These are phyloP conservation scores for Hemithea aestivaria DNA, from an alignment of 2,888 invertebrate genomes.

Conservation along the genomic window DNA sequence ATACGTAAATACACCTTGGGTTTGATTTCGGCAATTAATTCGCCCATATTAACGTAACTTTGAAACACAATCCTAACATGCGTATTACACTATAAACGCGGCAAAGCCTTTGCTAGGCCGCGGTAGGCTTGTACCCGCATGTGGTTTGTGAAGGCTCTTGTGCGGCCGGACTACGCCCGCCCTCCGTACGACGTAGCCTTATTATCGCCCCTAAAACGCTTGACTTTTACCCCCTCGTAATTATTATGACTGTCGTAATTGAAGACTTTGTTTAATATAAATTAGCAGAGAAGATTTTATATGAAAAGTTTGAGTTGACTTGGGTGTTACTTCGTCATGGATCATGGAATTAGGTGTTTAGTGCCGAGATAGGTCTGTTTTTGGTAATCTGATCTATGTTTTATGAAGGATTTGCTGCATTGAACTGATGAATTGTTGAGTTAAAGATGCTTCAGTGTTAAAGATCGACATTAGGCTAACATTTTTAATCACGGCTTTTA, in stretches of 20 bases:
- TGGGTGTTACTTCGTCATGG: slow-evolving; percentile 9
- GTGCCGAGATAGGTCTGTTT: too few species aligned
- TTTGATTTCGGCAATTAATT: too few species aligned
- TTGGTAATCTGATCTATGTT: too few species aligned
- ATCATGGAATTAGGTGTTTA: slow-evolving; percentile 5
- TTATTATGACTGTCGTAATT: slow-evolving; percentile 38
- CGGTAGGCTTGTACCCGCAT: slow-evolving; percentile 31
- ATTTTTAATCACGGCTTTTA: too few species aligned
- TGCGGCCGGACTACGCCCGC: slow-evolving; percentile 43
- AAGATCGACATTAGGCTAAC: too few species aligned
- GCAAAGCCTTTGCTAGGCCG: slow-evolving; percentile 27
- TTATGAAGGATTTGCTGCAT: too few species aligned
- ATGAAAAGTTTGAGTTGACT: slow-evolving; percentile 5
- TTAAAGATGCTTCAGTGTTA: too few species aligned
- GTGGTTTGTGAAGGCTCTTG: slow-evolving; percentile 47
- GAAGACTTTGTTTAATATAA: slow-evolving; percentile 28
- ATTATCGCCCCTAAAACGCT: slow-evolving; percentile 44
- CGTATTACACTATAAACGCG: slow-evolving; percentile 10
- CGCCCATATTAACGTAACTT: too few species aligned
- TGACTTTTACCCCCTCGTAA: slow-evolving; percentile 46
- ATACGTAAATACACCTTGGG: too few species aligned
- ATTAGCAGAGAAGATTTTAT: slow-evolving; percentile 19
- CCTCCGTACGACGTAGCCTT: slow-evolving; percentile 26
- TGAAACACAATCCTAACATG: slow-evolving; percentile 1
- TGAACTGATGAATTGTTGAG: too few species aligned